Evolutionary conservation across 2,797 vertebrate species (phyloP).

Genomic region (Lycodopsis pacificus): DNA sequence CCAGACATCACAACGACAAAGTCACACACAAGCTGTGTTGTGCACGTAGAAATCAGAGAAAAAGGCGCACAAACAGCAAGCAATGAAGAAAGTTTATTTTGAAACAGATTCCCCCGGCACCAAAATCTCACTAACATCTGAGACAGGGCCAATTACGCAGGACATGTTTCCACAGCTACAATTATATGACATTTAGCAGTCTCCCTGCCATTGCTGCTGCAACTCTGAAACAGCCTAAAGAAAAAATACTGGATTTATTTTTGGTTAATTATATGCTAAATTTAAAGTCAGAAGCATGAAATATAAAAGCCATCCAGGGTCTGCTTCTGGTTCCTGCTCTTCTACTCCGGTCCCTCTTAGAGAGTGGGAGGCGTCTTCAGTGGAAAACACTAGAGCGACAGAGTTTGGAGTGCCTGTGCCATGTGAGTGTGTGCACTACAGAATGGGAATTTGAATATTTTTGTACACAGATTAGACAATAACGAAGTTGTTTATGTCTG

Average conservation of each 20-base stretch:
- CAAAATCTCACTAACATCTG: slow-evolving; percentile 50
- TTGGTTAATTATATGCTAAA: slow-evolving; percentile 71
- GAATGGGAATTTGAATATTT: neutral
- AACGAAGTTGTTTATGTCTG: neutral
- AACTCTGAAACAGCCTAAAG: slow-evolving; percentile 67
- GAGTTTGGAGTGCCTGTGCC: slow-evolving; percentile 1
- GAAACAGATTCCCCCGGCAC: slow-evolving; percentile 40
- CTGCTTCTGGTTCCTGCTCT: slow-evolving; percentile 12
- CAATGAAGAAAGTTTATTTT: slow-evolving; percentile 31
- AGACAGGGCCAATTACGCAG: slow-evolving; percentile 68
- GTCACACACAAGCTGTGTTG: slow-evolving; percentile 12
- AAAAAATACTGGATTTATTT: slow-evolving; percentile 59
- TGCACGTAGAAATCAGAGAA: slow-evolving; percentile 28
- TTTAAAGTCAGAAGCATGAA: slow-evolving; percentile 59
- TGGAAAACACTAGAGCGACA: neutral
- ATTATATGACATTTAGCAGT: slow-evolving; percentile 61
- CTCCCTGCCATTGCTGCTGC: slow-evolving; percentile 47
- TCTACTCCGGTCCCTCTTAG: neutral
- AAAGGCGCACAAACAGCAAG: slow-evolving; percentile 22
- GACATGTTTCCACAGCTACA: slow-evolving; percentile 52
- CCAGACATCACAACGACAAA: slow-evolving; percentile 18
- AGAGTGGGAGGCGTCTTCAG: neutral
- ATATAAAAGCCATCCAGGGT: slow-evolving; percentile 28
- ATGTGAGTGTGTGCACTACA: neutral
- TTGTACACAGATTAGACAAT: neutral